Evolutionary conservation across 2,888 invertebrate species (phyloP).

Genomic region (Dryocosmus kuriphilus): DNA sequence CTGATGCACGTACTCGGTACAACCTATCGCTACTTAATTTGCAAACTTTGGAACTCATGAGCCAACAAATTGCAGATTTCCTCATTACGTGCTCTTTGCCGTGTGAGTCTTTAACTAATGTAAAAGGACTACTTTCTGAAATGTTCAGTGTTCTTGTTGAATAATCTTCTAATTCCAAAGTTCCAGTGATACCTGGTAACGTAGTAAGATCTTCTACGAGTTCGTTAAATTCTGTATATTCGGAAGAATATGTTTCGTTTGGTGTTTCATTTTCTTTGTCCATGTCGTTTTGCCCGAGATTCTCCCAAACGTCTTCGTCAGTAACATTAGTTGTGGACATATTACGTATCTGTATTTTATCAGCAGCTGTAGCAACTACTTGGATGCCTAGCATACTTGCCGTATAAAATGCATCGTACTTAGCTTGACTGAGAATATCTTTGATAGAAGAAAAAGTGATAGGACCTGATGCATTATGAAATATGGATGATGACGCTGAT

Average conservation of each 20-base stretch:
- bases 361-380: conserved; percentile 4
- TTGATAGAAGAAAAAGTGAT: too few relatives aligned
- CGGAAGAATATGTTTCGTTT: too few relatives aligned
- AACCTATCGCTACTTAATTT: conserved; percentile 27
- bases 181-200: conserved; percentile 24
- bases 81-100: conserved; percentile 30
- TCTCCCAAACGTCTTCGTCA: conserved; percentile 1
- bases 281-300: not conserved
- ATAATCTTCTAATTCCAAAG: conserved; percentile 30
- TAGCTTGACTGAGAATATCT: conserved; percentile 1
- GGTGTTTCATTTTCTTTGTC: too few relatives aligned
- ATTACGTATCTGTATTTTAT: not conserved
- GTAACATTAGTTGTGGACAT: not conserved
- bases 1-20: conserved; percentile 27
- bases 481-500: not conserved
- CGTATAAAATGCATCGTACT: conserved; percentile 20
- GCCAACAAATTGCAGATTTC: conserved; percentile 42
- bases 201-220: conserved; percentile 29
- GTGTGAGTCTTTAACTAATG: not conserved
- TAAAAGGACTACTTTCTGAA: not conserved
- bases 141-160: not conserved
- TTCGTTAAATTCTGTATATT: not conserved
- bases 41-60: conserved; percentile 5
- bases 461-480: not conserved
- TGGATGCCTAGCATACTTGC: conserved; percentile 20